Conservation (phyloP, 2,113 vertebrate species). For the Numenius arquata region DNA sequence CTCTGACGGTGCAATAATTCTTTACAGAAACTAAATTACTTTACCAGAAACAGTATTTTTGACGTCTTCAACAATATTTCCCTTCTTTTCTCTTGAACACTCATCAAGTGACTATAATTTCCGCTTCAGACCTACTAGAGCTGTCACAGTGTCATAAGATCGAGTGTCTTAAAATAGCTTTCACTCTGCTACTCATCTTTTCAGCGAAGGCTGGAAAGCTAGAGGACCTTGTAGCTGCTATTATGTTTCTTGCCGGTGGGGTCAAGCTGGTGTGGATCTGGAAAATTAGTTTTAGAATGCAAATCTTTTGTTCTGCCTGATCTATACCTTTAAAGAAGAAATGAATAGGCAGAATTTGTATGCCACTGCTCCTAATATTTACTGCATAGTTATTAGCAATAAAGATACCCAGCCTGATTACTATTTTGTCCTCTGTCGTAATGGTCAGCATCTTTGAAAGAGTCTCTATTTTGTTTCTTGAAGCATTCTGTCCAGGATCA, state of each 20-base stretch:
- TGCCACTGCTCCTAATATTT: not conserved
- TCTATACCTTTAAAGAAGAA: not conserved
- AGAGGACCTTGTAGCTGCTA: not conserved
- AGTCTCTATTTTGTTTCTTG: not conserved
- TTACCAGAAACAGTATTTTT: not conserved
- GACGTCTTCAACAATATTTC: not conserved
- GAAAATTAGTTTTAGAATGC: not conserved
- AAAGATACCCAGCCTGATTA: not conserved
- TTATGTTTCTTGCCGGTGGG: not conserved
- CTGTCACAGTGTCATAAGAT: not conserved
- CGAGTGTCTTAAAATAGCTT: not conserved
- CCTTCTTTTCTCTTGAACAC: not conserved
- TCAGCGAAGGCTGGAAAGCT: not conserved
- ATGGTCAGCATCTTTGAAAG: not conserved
- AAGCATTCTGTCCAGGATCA: not conserved
- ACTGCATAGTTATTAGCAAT: not conserved
- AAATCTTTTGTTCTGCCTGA: not conserved
- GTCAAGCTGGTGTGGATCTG: not conserved
- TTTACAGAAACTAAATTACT: not conserved
- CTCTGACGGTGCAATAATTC: not conserved
- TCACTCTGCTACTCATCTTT: not conserved
- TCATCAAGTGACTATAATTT: not conserved
- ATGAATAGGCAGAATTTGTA: not conserved
- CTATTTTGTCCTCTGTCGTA: not conserved
- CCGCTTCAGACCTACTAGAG: not conserved